Evolutionary conservation across 2,797 vertebrate species (phyloP).

Genomic region (Pseudomugil tenellus): DNA sequence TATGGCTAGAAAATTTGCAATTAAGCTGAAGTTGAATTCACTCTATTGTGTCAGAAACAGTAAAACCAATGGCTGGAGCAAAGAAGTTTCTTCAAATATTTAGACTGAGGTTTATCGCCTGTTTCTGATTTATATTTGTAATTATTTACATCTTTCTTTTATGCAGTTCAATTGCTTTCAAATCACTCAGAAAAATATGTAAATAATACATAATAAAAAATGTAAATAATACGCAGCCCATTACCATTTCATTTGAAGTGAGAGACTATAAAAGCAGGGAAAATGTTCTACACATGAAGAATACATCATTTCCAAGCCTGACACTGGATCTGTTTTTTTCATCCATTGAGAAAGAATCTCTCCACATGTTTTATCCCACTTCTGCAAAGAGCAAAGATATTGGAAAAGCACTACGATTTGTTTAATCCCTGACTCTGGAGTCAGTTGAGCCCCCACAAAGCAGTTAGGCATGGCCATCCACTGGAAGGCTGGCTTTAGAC

Average conservation of each 20-base stretch:
- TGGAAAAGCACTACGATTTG: slow-evolving; percentile 55
- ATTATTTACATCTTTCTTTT: not conserved
- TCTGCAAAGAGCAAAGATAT: slow-evolving; percentile 46
- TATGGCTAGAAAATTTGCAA: not conserved
- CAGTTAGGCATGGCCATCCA: slow-evolving; percentile 54
- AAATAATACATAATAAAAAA: too few species aligned
- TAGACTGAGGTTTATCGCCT: not conserved
- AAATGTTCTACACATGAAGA: not conserved
- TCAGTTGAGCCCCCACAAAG: slow-evolving; percentile 44
- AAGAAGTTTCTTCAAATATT: not conserved
- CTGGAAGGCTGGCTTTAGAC: slow-evolving; percentile 67
- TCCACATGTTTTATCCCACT: slow-evolving; percentile 37
- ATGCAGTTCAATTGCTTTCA: not conserved
- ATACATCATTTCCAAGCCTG: slow-evolving; percentile 12
- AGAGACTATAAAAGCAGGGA: slow-evolving; percentile 13
- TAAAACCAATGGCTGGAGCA: not conserved
- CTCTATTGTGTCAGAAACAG: not conserved
- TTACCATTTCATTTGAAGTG: slow-evolving; percentile 1
- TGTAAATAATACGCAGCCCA: too few species aligned
- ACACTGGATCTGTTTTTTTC: slow-evolving; percentile 12
- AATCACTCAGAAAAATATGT: not conserved
- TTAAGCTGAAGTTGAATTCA: too few species aligned
- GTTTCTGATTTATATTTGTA: not conserved
- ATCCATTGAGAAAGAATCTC: slow-evolving; percentile 20
- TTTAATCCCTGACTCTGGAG: slow-evolving; percentile 65